Evolutionary conservation across 2,888 invertebrate genomes (phyloP).

Genomic region (Macrosoma leucophasiata): DNA sequence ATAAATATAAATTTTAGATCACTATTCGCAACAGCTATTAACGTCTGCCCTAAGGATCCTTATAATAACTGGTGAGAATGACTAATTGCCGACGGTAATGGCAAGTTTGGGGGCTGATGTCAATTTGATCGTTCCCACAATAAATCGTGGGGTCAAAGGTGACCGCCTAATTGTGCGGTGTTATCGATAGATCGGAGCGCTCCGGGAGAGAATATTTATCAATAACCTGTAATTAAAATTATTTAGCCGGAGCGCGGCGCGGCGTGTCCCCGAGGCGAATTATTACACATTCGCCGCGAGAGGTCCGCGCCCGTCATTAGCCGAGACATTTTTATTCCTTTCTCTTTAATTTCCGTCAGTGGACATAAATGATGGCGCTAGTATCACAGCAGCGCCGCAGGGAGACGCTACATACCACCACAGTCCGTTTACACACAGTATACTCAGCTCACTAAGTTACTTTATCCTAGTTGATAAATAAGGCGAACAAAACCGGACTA

Average conservation of each 20-base stretch:
- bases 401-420: too few species aligned
- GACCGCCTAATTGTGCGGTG: slow-evolving; percentile 66
- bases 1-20: too few species aligned
- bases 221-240: slow-evolving; percentile 75
- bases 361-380: slow-evolving; percentile 66
- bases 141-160: slow-evolving; percentile 69
- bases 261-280: slow-evolving; percentile 58
- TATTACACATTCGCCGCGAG: slow-evolving; percentile 71
- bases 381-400: slow-evolving; percentile 58
- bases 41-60: too few species aligned
- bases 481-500: too few species aligned
- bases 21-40: too few species aligned
- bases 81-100: too few species aligned
- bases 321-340: slow-evolving; percentile 70
- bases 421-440: too few species aligned
- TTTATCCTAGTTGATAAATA: too few species aligned
- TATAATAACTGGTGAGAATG: too few species aligned
- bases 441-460: too few species aligned
- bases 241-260: slow-evolving; percentile 51
- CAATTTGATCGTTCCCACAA: slow-evolving; percentile 67
- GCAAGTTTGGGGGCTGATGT: slow-evolving; percentile 29
- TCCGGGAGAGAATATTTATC: slow-evolving; percentile 67
- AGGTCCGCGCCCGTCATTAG: slow-evolving; percentile 64
- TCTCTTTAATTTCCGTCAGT: slow-evolving; percentile 72
- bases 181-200: slow-evolving; percentile 65